phyloP scores from a whole-genome alignment of 1,140 invertebrate species.

The Rhizoglyphus robini region DNA sequence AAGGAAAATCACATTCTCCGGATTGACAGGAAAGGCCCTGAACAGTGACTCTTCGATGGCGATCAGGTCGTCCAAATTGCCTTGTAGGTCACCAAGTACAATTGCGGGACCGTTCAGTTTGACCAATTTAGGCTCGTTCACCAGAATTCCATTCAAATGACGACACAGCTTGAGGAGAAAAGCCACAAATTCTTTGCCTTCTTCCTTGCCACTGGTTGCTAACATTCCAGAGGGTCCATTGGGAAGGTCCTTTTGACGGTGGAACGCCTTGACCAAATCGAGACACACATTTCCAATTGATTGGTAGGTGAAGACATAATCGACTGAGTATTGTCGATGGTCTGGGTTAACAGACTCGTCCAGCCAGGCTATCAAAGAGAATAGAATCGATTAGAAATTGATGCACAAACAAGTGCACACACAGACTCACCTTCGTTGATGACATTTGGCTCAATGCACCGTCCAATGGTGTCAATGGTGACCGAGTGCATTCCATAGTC shows the following conservation, averaged over 20 bases:
- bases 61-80: constrained; percentile 44
- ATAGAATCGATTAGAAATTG: background rate
- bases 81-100: constrained; percentile 40
- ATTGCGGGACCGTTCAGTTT: constrained; percentile 7
- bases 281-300: background rate
- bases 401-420: background rate
- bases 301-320: background rate
- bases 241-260: background rate
- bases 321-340: background rate
- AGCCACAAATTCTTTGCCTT: background rate
- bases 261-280: background rate
- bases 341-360: background rate
- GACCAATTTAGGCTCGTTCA: background rate
- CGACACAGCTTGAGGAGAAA: background rate
- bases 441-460: background rate
- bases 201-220: background rate
- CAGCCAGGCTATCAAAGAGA: background rate
- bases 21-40: constrained; percentile 37
- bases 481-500: background rate
- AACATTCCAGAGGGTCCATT: background rate
- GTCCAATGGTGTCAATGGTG: background rate
- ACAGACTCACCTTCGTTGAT: background rate
- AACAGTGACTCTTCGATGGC: constrained; percentile 47
- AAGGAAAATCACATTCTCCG: background rate
- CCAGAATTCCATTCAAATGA: background rate